Base-by-base conservation (phyloP, 2,888 invertebrate genomes). In the Ormyrus nitidulus region DNA sequence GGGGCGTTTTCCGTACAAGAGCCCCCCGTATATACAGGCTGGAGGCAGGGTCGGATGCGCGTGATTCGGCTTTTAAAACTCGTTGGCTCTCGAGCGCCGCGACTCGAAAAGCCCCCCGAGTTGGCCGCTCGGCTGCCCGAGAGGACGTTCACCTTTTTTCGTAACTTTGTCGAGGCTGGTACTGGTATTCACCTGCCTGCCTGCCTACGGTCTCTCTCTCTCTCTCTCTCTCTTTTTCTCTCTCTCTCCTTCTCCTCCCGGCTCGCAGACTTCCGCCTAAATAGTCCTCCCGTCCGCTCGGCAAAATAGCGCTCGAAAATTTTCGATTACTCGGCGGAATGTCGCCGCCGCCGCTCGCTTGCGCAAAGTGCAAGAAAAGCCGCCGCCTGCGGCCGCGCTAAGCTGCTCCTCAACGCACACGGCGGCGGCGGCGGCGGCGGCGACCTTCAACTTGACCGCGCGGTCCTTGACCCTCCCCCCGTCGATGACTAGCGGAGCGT, bases 101-200 rank as follows among this genome's bases (percentile, higher is more conserved):
- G 4, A 34, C 19, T 58, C 11, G 10, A 13, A n/a, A 56, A 6
- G n/a, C n/a, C n/a, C 11, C n/a, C 11, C 56, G 2, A n/a, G 56
- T n/a, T n/a, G 51, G 13, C 19, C 44, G 46, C 3, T 62, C 10
- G 46, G 44, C 62, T 62, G 56, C 48, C 11, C 51, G 10, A 82
- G 89, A 89, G 89, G 89, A 88, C 89, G 85, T 89, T 90, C 88
- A 89, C 89, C 89, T 89, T 90, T 89, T 89, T 90, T 90, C 89
- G 89, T 89, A 87, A 87, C 89, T 89, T 82, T 85, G 86, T 83
- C 85, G 86, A 86, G 86, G 82, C 86, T 84, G 86, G 46, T 62
- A 11, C 49, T 34, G 69, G 34, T 48, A 74, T 79, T 69, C 77
- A 80, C 80, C 80, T 77, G 77, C 69, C 62, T 68, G 59, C 48